Evolutionary conservation across 2,113 vertebrate species (phyloP), one percentile per base, ranked within the genome.

Genomic region (Tamias sibiricus): DNA sequence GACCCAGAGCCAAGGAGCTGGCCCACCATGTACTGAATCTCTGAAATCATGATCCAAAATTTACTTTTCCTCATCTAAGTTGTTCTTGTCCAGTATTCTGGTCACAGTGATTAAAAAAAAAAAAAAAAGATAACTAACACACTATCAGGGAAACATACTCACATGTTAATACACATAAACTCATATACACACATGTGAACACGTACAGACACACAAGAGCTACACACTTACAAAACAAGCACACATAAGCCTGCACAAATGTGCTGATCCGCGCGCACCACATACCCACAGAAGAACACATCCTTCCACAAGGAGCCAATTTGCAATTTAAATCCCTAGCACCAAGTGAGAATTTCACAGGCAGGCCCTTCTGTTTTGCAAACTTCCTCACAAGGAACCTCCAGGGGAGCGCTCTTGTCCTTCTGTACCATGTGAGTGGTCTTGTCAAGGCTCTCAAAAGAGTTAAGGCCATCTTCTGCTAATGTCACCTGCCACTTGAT

Each of bases 401-500:
- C 54, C 0, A 4, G 6, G 52, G 30, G 35, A 68, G 40, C 42
- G 17, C 0, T 6, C 17, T 44, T 12, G 49, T 54, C 35, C 37
- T 64, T 71, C 54, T 11, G 9, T 14, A 11, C 32, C 47, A 0
- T 26, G 30, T 9, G 16, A 47, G 42, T 64, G 26, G 20, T 32
- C 79, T 52, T 44, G 4, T n/a, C 68, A 69, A 64, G n/a, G 6
- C 37, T 96, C 76, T 72, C 66, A 6, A 42, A 49, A 83, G 77
- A 83, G 87, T 49, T 91, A 72, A 91, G 83, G 59, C 68, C 80
- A 35, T 87, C 47, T 81, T 87, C 91, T 72, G 49, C 57, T 94
- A 86, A 69, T 72, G 83, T 90, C 83, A 85, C 91, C 76, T 95
- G 93, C 86, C 88, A 85, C 71, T 93, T 93, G 66, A 87, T 1